Conservation (phyloP, 2,113 vertebrate genomes). For the Origma solitaria region DNA sequence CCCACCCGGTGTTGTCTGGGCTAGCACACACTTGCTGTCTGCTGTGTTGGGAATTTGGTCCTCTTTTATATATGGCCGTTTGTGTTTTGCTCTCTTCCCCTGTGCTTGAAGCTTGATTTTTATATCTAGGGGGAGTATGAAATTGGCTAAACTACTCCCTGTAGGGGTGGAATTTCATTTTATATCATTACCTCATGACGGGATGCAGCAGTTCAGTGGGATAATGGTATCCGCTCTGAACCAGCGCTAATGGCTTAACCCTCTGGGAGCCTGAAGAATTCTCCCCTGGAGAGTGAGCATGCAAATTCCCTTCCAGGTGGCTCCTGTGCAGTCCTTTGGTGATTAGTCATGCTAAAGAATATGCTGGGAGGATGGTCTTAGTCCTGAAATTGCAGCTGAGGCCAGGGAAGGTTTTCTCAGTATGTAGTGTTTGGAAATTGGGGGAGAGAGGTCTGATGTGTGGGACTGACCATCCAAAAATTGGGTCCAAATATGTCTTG, state of each 20-base stretch:
- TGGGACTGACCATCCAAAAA: not conserved
- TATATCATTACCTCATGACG: not conserved
- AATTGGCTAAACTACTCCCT: slow-evolving; percentile 36
- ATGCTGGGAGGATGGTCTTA: not conserved
- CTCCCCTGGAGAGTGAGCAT: slow-evolving; percentile 61
- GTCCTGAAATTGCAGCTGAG: slow-evolving; percentile 29
- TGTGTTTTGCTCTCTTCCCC: not conserved
- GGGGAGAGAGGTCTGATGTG: not conserved
- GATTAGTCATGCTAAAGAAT: slow-evolving; percentile 64
- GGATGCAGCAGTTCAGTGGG: slow-evolving; percentile 37
- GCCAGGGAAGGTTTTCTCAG: not conserved
- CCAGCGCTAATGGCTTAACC: slow-evolving; percentile 58
- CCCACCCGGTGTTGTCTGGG: not conserved
- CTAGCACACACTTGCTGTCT: not conserved
- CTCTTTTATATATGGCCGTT: not conserved
- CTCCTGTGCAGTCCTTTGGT: slow-evolving; percentile 62
- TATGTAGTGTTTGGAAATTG: accelerated
- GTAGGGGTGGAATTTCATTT: slow-evolving; percentile 60
- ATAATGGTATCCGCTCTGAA: slow-evolving; percentile 53
- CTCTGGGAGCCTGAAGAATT: slow-evolving; percentile 63
- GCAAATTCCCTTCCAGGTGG: slow-evolving; percentile 64
- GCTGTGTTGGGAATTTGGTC: slow-evolving; percentile 3
- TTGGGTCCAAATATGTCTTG: not conserved
- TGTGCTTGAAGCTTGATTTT: slow-evolving; percentile 21
- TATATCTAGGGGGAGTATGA: slow-evolving; percentile 48